These are phyloP conservation scores for Eupithecia dodoneata DNA, from an alignment of 2,888 invertebrate species.

Conservation along the genomic window DNA sequence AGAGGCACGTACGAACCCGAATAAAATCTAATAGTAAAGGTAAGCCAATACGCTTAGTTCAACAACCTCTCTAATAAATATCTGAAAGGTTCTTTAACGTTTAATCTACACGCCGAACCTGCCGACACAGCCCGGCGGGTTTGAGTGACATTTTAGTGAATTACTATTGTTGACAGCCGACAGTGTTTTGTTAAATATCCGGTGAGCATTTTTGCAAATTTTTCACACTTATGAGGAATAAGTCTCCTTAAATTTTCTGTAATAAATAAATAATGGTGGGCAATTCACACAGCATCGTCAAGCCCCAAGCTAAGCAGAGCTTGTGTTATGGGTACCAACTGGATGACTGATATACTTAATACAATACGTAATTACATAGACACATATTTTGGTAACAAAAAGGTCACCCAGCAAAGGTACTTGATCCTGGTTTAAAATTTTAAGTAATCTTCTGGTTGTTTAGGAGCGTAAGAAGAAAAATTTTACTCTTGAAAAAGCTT, in stretches of 20 bases:
- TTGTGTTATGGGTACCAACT: too few species aligned
- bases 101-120: not conserved
- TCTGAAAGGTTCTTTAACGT: not conserved
- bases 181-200: not conserved
- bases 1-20: not conserved
- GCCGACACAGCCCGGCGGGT: not conserved
- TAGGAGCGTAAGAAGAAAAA: not conserved
- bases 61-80: not conserved
- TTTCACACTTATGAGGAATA: not conserved
- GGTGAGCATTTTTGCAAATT: not conserved
- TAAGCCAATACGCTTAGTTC: not conserved
- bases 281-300: too few species aligned
- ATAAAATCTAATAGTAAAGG: not conserved
- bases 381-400: too few species aligned
- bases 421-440: not conserved
- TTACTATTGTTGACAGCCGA: not conserved
- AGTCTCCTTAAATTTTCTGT: not conserved
- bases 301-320: too few species aligned
- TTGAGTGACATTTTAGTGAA: not conserved
- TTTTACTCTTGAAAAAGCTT: not conserved
- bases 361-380: too few species aligned
- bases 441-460: not conserved
- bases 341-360: too few species aligned
- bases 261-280: too few species aligned
- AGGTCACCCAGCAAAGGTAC: not conserved